These are phyloP conservation scores for Nannobrachium achirus DNA, from an alignment of 2,113 vertebrate genomes.

Conservation along the genomic window DNA sequence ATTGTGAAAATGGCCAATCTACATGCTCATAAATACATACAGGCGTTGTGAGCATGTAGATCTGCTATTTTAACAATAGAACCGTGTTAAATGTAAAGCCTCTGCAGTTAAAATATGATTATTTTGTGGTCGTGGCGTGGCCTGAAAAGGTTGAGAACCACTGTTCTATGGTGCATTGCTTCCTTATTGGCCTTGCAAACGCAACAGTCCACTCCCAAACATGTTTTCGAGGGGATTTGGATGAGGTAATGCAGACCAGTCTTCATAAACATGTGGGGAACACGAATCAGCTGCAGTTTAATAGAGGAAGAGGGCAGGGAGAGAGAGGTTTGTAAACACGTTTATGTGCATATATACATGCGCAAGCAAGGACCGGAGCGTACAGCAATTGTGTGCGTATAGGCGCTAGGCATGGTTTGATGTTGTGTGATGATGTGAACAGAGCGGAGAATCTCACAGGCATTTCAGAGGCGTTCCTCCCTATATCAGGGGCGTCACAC, in stretches of 20 bases:
- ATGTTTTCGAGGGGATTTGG: slow-evolving; percentile 13
- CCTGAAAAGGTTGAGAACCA: too few species aligned
- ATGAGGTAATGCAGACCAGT: not conserved
- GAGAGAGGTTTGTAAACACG: not conserved
- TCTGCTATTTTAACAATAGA: too few species aligned
- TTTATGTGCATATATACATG: not conserved
- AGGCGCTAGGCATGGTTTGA: not conserved
- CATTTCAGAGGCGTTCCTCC: slow-evolving; percentile 10
- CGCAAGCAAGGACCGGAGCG: too few species aligned
- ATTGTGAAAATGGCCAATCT: too few species aligned
- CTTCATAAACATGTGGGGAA: slow-evolving; percentile 25
- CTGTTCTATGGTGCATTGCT: slow-evolving; percentile 25
- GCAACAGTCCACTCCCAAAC: not conserved
- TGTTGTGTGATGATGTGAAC: not conserved
- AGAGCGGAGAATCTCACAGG: slow-evolving; percentile 7
- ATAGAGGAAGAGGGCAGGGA: not conserved
- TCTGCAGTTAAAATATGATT: too few species aligned
- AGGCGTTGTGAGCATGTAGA: too few species aligned
- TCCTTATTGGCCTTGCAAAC: not conserved
- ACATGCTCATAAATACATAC: too few species aligned
- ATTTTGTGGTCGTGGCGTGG: too few species aligned
- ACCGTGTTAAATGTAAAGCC: too few species aligned
- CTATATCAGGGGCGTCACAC: too few species aligned
- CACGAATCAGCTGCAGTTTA: slow-evolving; percentile 23
- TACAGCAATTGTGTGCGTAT: too few species aligned